Conservation (phyloP, 2,797 vertebrate genomes). For the Acestrorhynchus altus region DNA sequence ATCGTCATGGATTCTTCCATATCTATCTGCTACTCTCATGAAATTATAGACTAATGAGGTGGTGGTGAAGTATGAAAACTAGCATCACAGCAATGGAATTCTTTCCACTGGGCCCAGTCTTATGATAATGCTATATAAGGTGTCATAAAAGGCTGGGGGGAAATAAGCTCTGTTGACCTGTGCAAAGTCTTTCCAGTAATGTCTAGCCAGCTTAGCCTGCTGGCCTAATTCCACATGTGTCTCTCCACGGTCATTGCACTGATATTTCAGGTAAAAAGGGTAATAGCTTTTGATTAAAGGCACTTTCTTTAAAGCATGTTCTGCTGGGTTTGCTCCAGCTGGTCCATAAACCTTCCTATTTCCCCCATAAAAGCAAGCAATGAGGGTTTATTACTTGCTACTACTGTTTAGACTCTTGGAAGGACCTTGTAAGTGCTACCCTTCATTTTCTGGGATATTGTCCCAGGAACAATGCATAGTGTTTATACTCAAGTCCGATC, state of each 20-base stretch:
- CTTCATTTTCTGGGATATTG: not conserved
- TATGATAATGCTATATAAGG: conserved; percentile 57
- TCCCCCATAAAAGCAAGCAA: conserved; percentile 9
- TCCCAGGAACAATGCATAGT: not conserved
- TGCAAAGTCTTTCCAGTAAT: conserved; percentile 17
- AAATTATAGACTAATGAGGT: conserved; percentile 51
- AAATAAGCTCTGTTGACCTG: conserved; percentile 39
- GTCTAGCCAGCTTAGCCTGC: conserved; percentile 26
- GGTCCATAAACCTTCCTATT: conserved; percentile 17
- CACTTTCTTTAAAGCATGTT: conserved; percentile 15
- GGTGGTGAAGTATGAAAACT: conserved; percentile 44
- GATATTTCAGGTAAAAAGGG: conserved; percentile 37
- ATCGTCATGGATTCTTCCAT: not conserved
- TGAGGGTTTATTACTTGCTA: not conserved
- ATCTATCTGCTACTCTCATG: conserved; percentile 1
- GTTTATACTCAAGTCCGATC: not conserved
- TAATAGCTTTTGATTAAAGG: conserved; percentile 26
- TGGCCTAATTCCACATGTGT: conserved; percentile 25
- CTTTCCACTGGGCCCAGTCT: conserved; percentile 44
- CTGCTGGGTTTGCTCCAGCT: conserved; percentile 5
- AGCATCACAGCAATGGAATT: conserved; percentile 55
- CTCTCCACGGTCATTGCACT: conserved; percentile 10
- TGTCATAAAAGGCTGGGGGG: conserved; percentile 43
- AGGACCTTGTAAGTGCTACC: not conserved
- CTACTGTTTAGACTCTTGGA: not conserved